Percentiles rank a stretch among this genome's conserved stretches.
Evolutionary conservation across 2,797 vertebrate genomes (phyloP).

Genomic region (Falco concolor): DNA sequence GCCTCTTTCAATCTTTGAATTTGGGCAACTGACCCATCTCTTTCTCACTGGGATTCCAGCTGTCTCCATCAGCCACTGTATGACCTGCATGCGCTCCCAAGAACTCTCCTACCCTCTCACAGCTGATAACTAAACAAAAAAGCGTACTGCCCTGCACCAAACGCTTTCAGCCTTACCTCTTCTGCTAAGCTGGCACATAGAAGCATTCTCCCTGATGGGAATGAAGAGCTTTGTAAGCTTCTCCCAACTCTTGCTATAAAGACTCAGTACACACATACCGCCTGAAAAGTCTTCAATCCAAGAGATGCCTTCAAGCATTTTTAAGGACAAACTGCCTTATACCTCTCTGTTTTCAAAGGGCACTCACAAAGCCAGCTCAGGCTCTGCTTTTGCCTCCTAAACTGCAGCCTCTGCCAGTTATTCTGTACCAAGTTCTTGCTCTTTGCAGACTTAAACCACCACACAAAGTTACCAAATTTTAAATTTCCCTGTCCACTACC

Average conservation of each 20-base stretch:
- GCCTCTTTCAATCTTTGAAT: not conserved
- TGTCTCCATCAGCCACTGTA: not conserved
- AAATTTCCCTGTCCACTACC: not conserved
- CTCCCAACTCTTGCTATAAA: not conserved
- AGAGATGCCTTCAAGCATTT: not conserved
- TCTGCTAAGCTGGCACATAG: fast-evolving
- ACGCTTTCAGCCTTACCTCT: not conserved
- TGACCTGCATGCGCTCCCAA: too few species aligned
- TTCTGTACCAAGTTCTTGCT: not conserved
- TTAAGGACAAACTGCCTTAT: not conserved
- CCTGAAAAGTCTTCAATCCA: not conserved
- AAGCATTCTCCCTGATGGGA: not conserved
- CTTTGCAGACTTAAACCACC: not conserved
- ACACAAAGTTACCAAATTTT: not conserved
- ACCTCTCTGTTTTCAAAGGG: not conserved
- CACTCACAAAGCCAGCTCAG: not conserved
- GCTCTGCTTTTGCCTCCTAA: not conserved
- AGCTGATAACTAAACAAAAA: not conserved
- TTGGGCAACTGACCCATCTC: not conserved
- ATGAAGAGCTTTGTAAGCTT: not conserved
- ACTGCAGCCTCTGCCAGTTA: not conserved
- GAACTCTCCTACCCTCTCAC: not conserved
- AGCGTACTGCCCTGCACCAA: not conserved
- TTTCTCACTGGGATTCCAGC: not conserved
- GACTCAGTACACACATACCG: not conserved